These are phyloP conservation scores for Dreissena polymorpha DNA, from an alignment of 1,140 invertebrate species.

Conservation along the genomic window DNA sequence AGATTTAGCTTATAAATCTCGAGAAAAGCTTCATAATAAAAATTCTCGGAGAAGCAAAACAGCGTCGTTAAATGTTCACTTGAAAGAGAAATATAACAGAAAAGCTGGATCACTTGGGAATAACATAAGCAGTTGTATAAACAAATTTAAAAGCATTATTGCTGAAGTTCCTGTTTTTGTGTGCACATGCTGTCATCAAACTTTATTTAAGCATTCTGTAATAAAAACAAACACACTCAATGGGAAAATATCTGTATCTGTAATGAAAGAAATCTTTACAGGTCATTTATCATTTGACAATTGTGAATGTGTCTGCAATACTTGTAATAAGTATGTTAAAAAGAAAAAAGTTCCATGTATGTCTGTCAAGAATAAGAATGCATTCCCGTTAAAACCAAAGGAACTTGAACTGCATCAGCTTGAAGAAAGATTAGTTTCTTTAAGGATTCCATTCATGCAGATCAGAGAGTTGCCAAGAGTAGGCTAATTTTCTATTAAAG, in stretches of 20 bases:
- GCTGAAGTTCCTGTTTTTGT: slow-evolving; percentile 31
- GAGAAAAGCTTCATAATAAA: too few species aligned
- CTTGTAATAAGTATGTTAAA: not conserved
- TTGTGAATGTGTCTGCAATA: slow-evolving; percentile 14
- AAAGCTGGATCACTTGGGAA: slow-evolving; percentile 3
- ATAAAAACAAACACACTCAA: not conserved
- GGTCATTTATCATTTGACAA: slow-evolving; percentile 9
- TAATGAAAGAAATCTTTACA: not conserved
- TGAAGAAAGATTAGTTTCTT: too few species aligned
- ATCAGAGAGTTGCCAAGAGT: too few species aligned
- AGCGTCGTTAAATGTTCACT: too few species aligned
- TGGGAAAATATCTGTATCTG: not conserved
- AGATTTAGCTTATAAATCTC: too few species aligned
- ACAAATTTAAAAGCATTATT: slow-evolving; percentile 31
- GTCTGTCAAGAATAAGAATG: not conserved
- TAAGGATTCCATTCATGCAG: too few species aligned
- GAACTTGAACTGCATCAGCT: slow-evolving; percentile 18
- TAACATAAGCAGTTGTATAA: slow-evolving; percentile 14
- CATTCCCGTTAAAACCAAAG: not conserved
- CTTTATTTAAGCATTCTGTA: slow-evolving; percentile 20
- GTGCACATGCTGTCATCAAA: slow-evolving; percentile 34
- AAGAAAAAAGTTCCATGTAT: not conserved
- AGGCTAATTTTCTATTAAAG: not conserved
- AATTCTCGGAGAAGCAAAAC: too few species aligned
- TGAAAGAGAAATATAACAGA: not conserved